Conservation (phyloP, 2,113 vertebrate genomes). For the Chitala chitala region DNA sequence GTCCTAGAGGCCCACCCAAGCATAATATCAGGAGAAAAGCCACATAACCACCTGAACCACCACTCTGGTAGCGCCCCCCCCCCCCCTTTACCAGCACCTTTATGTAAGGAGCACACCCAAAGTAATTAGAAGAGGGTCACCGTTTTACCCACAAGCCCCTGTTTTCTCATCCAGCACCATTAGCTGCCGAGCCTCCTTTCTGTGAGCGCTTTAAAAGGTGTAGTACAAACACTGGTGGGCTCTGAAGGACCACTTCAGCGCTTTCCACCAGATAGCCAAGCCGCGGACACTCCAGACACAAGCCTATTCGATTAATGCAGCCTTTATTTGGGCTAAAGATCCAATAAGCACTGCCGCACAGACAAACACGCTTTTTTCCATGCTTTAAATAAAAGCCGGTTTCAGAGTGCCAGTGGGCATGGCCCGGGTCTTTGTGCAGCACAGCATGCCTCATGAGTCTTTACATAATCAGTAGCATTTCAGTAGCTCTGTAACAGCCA, state of each 20-base stretch:
- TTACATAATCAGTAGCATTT: neutral
- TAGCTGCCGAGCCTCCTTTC: neutral
- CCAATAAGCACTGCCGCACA: neutral
- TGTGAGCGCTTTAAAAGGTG: neutral
- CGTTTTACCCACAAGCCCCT: neutral
- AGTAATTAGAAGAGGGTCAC: neutral
- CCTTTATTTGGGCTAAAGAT: neutral
- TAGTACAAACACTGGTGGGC: neutral
- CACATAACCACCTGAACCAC: neutral
- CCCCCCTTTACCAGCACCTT: neutral
- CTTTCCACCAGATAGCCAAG: neutral
- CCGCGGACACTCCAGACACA: neutral
- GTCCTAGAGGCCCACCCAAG: neutral
- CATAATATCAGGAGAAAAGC: neutral
- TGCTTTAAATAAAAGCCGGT: neutral
- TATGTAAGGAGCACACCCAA: neutral
- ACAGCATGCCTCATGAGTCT: neutral
- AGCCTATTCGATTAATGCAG: neutral
- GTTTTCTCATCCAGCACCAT: neutral
- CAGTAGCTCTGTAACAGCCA: constrained; percentile 9
- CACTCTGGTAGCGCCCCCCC: neutral
- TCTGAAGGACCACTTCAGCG: neutral
- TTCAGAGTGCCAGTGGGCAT: neutral
- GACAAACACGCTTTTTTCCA: neutral
- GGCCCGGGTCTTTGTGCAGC: neutral